phyloP scores from a whole-genome alignment of 2,113 vertebrate genomes.

The Aviceda subcristata region DNA sequence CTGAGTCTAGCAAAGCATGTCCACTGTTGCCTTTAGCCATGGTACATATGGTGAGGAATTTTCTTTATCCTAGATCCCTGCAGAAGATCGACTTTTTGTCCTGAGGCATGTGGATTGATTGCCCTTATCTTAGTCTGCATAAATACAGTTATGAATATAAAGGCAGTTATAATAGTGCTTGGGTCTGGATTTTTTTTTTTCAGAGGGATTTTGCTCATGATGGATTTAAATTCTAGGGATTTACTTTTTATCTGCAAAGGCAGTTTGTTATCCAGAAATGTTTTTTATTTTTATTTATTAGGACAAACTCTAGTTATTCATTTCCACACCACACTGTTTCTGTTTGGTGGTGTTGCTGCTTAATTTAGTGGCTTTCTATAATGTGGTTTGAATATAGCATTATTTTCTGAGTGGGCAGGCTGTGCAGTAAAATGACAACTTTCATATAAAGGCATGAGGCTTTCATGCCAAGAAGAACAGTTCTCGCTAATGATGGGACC shows the following conservation, averaged over 20 bases:
- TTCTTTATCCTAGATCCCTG: not conserved
- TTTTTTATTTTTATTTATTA: constrained; percentile 33
- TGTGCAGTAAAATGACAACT: not conserved
- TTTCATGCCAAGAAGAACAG: not conserved
- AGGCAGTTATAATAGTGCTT: not conserved
- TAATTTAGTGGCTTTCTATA: not conserved
- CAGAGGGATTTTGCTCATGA: not conserved
- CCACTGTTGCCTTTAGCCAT: not conserved
- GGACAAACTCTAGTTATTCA: not conserved
- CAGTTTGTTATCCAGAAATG: not conserved
- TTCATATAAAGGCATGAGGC: not conserved
- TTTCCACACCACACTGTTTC: not conserved
- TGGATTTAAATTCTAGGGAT: constrained; percentile 42
- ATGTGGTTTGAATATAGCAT: not conserved
- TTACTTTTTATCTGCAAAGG: constrained; percentile 29
- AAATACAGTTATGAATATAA: constrained; percentile 33
- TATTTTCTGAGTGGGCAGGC: not conserved
- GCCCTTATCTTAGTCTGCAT: constrained; percentile 44
- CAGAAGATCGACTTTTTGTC: constrained; percentile 17
- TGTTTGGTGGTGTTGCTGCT: not conserved
- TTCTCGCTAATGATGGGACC: not conserved
- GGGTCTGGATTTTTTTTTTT: not conserved
- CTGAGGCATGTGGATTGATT: constrained; percentile 27
- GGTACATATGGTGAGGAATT: not conserved
- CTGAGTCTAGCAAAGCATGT: accelerated